Evolutionary conservation across 2,797 vertebrate genomes (phyloP).

Genomic region (Threskiornis aethiopicus): DNA sequence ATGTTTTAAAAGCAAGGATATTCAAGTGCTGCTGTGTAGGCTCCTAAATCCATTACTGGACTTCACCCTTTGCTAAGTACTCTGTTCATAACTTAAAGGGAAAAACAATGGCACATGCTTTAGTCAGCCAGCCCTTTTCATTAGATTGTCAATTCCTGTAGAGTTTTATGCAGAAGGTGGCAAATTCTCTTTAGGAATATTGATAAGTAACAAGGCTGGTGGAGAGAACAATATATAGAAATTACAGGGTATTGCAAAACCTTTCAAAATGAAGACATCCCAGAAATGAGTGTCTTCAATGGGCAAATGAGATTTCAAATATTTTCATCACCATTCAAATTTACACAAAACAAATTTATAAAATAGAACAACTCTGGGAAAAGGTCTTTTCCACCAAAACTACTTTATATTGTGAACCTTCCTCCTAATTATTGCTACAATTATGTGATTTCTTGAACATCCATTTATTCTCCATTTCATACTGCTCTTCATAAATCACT

Average conservation of each 20-base stretch:
- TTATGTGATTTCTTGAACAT: slow-evolving; percentile 1
- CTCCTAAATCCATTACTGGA: not conserved
- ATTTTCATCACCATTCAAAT: not conserved
- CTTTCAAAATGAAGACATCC: not conserved
- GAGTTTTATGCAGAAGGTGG: not conserved
- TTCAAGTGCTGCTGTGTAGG: not conserved
- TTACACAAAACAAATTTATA: not conserved
- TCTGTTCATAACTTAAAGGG: not conserved
- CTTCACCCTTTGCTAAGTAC: not conserved
- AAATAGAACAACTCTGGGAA: not conserved
- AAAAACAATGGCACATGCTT: not conserved
- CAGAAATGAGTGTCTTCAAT: not conserved
- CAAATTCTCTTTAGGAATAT: not conserved
- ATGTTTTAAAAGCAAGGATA: not conserved
- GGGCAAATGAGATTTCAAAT: not conserved
- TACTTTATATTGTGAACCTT: slow-evolving; percentile 19
- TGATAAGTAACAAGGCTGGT: not conserved
- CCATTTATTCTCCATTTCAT: slow-evolving; percentile 31
- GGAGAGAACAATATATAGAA: not conserved
- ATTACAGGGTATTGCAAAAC: not conserved
- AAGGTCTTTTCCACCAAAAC: slow-evolving; percentile 2
- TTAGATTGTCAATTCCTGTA: not conserved
- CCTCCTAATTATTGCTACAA: not conserved
- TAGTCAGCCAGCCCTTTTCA: not conserved
- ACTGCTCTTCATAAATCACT: slow-evolving; percentile 27